Conservation (phyloP, 2,113 vertebrate genomes). For the Entelurus aequoreus region DNA sequence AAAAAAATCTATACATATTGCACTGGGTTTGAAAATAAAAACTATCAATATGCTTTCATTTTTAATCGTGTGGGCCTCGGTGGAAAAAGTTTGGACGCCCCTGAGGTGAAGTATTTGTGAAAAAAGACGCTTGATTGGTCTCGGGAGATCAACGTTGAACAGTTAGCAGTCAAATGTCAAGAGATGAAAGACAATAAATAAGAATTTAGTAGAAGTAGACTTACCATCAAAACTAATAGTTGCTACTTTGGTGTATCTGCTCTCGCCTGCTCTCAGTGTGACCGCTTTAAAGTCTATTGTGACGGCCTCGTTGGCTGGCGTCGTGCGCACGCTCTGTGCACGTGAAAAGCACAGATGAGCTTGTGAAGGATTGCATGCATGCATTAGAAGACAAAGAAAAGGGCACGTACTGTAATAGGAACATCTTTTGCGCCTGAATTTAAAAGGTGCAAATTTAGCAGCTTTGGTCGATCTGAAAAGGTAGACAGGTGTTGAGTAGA, state of each 20-base stretch:
- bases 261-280: constrained; percentile 93
- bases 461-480: constrained; percentile 89
- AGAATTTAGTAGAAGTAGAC: constrained; percentile 34
- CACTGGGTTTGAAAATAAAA: too few relatives aligned
- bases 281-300: constrained; percentile 92
- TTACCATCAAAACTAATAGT: constrained; percentile 98
- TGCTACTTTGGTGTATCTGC: constrained; percentile 97
- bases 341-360: neutral
- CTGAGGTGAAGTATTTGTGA: too few relatives aligned
- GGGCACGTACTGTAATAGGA: constrained; percentile 87
- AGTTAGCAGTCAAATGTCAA: too few relatives aligned
- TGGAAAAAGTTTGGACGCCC: too few relatives aligned
- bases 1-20: too few relatives aligned
- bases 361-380: neutral
- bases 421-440: constrained; percentile 99
- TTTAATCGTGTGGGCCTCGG: too few relatives aligned
- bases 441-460: constrained; percentile 95
- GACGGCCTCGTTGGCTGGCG: constrained; percentile 92
- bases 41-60: too few relatives aligned
- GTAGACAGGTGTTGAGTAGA: constrained; percentile 11
- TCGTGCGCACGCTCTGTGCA: constrained; percentile 87
- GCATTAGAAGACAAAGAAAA: neutral
- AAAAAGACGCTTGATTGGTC: too few relatives aligned
- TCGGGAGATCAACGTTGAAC: too few relatives aligned
- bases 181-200: neutral